Conservation (phyloP, 2,797 vertebrate species). For the Momotus momota region DNA sequence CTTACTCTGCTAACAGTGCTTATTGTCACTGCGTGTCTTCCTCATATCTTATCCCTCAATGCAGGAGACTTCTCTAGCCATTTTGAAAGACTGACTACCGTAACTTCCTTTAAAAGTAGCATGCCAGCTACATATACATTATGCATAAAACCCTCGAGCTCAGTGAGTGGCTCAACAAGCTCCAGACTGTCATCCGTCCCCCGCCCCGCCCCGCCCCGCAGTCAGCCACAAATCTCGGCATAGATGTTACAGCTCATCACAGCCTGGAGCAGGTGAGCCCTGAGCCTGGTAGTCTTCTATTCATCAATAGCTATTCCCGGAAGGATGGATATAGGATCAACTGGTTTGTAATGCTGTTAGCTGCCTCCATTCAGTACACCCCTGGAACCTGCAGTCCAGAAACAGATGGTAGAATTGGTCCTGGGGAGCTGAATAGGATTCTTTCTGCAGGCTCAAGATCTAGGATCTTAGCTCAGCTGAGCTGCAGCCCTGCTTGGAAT, state of each 20-base stretch:
- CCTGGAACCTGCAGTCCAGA: not conserved
- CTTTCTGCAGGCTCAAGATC: not conserved
- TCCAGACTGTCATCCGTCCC: not conserved
- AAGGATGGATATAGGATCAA: not conserved
- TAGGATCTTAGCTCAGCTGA: not conserved
- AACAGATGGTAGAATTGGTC: not conserved
- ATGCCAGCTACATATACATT: not conserved
- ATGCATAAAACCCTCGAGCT: not conserved
- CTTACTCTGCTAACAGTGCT: not conserved
- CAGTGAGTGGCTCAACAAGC: not conserved
- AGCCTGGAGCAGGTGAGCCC: not conserved
- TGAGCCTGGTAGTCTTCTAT: not conserved
- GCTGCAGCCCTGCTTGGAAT: not conserved
- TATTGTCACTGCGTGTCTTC: not conserved
- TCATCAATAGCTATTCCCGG: not conserved
- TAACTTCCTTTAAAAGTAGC: not conserved
- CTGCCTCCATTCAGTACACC: not conserved
- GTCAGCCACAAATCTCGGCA: not conserved
- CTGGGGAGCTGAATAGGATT: not conserved
- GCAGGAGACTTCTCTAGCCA: not conserved
- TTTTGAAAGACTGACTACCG: not conserved
- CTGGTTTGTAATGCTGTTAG: not conserved
- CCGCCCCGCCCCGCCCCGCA: rapidly evolving
- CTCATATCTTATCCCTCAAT: not conserved
- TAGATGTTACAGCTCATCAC: not conserved